phyloP scores from a whole-genome alignment of 2,113 vertebrate species.

The Microcebus murinus region DNA sequence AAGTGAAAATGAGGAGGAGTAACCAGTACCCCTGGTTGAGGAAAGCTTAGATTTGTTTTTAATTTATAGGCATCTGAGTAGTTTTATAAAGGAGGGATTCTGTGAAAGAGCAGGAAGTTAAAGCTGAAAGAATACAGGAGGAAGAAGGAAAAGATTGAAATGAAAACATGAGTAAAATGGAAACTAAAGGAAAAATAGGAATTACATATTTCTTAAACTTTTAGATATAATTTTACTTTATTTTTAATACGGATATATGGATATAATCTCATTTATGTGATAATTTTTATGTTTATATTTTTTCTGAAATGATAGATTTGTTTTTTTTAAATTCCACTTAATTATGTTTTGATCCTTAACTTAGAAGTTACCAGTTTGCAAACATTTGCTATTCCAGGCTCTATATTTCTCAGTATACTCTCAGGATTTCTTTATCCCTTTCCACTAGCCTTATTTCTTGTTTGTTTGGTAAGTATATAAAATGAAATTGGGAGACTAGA shows the following conservation, averaged over 20 bases:
- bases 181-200: background rate
- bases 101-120: background rate
- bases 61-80: background rate
- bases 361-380: constrained; percentile 90
- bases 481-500: background rate
- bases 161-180: constrained; percentile 5
- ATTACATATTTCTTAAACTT: background rate
- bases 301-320: constrained; percentile 8
- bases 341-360: constrained; percentile 87
- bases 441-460: constrained; percentile 96
- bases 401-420: constrained; percentile 98
- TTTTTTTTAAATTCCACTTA: constrained; percentile 51
- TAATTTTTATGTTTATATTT: constrained; percentile 15
- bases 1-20: background rate
- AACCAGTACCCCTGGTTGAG: background rate
- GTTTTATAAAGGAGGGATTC: background rate
- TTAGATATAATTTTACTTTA: constrained; percentile 51
- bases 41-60: background rate
- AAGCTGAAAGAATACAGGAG: background rate
- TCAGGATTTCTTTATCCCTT: constrained; percentile 99
- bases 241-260: constrained; percentile 38
- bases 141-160: background rate
- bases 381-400: constrained; percentile 98
- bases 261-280: background rate
- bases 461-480: constrained; percentile 95